Evolutionary conservation across 2,113 vertebrate genomes (phyloP).

Genomic region (Corythaixoides concolor): DNA sequence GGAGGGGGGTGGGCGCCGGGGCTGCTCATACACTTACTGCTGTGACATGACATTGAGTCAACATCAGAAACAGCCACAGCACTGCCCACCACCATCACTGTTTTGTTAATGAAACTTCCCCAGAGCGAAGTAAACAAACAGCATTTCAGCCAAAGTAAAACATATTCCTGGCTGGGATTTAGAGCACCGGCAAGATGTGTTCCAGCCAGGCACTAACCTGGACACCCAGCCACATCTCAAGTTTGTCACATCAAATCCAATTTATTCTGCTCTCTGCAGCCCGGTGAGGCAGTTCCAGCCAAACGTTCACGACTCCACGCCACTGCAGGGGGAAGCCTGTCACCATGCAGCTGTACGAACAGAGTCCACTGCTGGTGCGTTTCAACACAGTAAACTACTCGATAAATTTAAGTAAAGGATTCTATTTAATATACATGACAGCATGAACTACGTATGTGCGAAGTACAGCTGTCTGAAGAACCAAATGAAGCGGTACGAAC

Average conservation of each 20-base stretch:
- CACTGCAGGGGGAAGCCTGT: neutral
- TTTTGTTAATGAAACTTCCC: neutral
- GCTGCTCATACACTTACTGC: neutral
- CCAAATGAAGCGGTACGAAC: neutral
- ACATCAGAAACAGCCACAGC: neutral
- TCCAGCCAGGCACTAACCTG: neutral
- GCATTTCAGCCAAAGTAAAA: no score
- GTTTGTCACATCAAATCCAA: neutral
- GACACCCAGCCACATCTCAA: neutral
- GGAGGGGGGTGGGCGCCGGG: fast-evolving
- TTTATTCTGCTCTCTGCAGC: neutral
- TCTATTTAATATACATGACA: neutral
- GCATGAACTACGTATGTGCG: neutral
- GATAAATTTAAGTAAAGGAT: neutral
- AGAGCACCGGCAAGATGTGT: fast-evolving
- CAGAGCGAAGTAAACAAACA: no score
- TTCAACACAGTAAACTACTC: neutral
- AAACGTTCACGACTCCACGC: fast-evolving
- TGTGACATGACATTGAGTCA: no score
- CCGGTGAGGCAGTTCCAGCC: neutral
- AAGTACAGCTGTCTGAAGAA: neutral
- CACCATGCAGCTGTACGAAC: neutral
- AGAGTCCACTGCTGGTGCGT: neutral
- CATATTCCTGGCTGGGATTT: neutral
- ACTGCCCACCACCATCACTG: neutral